Evolutionary conservation across 2,888 invertebrate species (phyloP).

Genomic region (Tetragnatha montana): DNA sequence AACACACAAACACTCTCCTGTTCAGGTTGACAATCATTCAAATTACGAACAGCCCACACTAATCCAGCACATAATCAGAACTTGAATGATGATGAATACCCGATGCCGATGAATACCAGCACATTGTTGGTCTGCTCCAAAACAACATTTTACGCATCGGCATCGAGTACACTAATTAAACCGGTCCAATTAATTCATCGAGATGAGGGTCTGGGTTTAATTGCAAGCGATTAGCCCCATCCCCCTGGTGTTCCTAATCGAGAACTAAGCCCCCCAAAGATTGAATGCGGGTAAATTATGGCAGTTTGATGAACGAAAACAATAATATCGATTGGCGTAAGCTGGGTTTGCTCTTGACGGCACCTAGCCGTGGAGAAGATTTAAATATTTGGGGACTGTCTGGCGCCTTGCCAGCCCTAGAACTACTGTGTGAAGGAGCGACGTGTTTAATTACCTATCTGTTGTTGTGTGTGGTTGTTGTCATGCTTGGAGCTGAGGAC

Average conservation of each 20-base stretch:
- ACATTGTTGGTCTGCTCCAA: neutral
- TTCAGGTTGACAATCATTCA: no score
- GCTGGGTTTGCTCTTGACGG: neutral
- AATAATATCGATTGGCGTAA: neutral
- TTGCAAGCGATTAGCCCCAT: neutral
- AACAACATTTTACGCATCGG: neutral
- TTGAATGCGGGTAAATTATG: neutral
- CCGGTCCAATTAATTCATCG: neutral
- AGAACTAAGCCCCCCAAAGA: neutral
- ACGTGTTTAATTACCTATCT: slow-evolving; percentile 9
- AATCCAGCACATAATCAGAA: no score
- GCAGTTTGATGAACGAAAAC: neutral
- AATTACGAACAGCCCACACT: no score
- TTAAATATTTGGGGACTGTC: slow-evolving; percentile 29
- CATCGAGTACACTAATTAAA: neutral
- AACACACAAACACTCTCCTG: no score
- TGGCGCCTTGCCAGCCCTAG: slow-evolving; percentile 23
- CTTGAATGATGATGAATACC: no score
- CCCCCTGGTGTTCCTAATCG: neutral
- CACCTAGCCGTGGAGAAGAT: neutral
- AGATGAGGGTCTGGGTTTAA: neutral
- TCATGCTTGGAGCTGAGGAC: no score
- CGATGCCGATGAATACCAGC: no score
- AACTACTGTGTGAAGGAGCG: slow-evolving; percentile 3
- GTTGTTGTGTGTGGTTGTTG: neutral